Evolutionary conservation across 2,888 invertebrate genomes (phyloP).

Genomic region (Nomada flava): DNA sequence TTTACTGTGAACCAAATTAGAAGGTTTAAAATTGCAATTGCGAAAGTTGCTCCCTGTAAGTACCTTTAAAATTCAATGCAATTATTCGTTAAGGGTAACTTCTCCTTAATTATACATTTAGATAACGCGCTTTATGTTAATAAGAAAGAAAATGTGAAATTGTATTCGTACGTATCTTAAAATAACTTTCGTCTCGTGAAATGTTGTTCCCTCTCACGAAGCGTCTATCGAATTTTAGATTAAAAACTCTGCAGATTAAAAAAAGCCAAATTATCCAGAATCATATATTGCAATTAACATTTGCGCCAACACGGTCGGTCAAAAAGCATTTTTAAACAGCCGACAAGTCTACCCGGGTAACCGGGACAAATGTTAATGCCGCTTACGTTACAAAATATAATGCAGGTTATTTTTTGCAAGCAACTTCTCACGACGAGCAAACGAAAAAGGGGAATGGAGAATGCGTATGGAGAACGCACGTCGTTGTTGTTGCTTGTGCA

Average conservation of each 20-base stretch:
- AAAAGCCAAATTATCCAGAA: background rate
- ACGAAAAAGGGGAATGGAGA: background rate
- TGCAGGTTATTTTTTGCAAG: background rate
- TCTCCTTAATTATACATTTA: too few species aligned
- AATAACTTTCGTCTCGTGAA: background rate
- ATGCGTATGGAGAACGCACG: background rate
- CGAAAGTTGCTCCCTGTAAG: too few species aligned
- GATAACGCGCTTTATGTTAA: too few species aligned
- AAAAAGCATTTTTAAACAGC: background rate
- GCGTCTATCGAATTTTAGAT: too few species aligned
- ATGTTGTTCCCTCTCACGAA: too few species aligned
- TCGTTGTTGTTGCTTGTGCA: constrained; percentile 14
- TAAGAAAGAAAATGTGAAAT: background rate
- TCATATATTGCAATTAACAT: background rate
- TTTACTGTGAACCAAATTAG: too few species aligned
- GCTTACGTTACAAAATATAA: constrained; percentile 18
- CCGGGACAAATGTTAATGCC: background rate
- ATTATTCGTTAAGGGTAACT: too few species aligned
- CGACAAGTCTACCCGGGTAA: background rate
- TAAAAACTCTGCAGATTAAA: too few species aligned
- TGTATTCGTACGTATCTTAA: background rate
- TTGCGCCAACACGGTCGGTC: background rate
- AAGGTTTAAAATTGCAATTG: too few species aligned
- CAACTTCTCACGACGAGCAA: background rate
- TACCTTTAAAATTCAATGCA: too few species aligned